A percentile compares a stretch with the other conserved stretches of the same genome.
phyloP scores from a whole-genome alignment of 2,888 invertebrate species.

The Crocallis elinguaria region DNA sequence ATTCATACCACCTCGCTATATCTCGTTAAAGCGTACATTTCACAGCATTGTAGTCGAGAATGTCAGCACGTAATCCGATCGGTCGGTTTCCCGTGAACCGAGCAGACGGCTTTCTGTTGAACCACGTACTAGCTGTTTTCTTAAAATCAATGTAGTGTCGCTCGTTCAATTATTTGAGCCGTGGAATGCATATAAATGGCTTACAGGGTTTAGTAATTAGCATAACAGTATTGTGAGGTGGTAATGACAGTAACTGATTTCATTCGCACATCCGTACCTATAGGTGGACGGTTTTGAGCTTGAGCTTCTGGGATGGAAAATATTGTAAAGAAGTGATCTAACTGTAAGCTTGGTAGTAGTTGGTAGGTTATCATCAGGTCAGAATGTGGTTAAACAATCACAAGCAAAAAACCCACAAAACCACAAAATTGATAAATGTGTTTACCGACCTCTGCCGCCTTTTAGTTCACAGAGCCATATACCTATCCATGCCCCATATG shows the following conservation, averaged over 20 bases:
- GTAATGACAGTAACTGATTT: not conserved
- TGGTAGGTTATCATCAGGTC: too few relatives aligned
- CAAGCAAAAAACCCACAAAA: too few relatives aligned
- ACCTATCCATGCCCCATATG: too few relatives aligned
- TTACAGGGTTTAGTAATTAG: constrained; percentile 2
- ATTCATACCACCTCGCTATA: constrained; percentile 2
- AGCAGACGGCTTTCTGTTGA: constrained; percentile 62
- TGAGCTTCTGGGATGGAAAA: too few relatives aligned
- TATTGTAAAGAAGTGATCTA: too few relatives aligned
- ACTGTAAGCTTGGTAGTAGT: too few relatives aligned
- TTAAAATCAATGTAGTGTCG: constrained; percentile 61
- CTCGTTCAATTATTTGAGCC: constrained; percentile 31
- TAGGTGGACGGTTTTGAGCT: too few relatives aligned
- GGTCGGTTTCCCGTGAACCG: constrained; percentile 62
- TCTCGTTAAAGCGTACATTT: constrained; percentile 29
- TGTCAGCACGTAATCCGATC: constrained; percentile 64
- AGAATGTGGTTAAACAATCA: too few relatives aligned
- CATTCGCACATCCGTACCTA: not conserved
- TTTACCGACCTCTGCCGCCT: too few relatives aligned
- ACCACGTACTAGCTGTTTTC: constrained; percentile 65
- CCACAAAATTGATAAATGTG: too few relatives aligned
- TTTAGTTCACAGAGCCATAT: too few relatives aligned
- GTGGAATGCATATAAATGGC: constrained; percentile 34
- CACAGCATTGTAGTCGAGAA: constrained; percentile 55
- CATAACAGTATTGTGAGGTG: constrained; percentile 1